Base-by-base conservation (phyloP, 2,797 vertebrate genomes). In the Myiotriccus ornatus region DNA sequence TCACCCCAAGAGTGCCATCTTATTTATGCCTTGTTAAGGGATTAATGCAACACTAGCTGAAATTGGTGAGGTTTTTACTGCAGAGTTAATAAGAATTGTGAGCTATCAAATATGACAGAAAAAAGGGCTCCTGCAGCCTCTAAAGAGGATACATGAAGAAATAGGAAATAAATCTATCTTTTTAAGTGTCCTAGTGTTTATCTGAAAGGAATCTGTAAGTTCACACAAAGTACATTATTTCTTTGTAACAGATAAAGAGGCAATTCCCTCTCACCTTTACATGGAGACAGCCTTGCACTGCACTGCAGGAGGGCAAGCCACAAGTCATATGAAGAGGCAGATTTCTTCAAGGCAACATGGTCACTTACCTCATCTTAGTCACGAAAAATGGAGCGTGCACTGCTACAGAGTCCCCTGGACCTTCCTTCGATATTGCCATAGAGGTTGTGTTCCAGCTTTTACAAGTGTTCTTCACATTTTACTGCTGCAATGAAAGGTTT, bases 241-340 rank as follows among this genome's bases (percentile, higher is more conserved):
- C 59, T 69, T 44, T 1, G 1, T 44, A 57, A 62, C 52, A 3
- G 11, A 87, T 34, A 84, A 84, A 56, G 49, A 80, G n/a, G 50
- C 18, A 85, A 84, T 93, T 94, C 49, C n/a, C 50, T 77, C 82
- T 88, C 28, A 59, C 59, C 44, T 94, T 87, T 56, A 82, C 67
- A 56, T 0, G 0, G 52, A 49, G 23, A 60, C 5, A 70, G 44
- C 65, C 37, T 50, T 79, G 43, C 20, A 10, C 69, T 63, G 79
- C 30, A 43, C 59, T 49, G 56, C 84, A 46, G 68, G 0, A 39
- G 65, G 76, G n/a, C 0, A 13, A 93, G 71, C 55, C 55, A 43
- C 20, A 50, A 52, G 77, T 75, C 57, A 75, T 39, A 30, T 2
- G 9, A 59, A 76, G 21, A 62, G 57, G 71, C 52, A 71, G 34